Conservation (phyloP, 2,888 invertebrate species). For the Liopterus haemorrhoidalis region DNA sequence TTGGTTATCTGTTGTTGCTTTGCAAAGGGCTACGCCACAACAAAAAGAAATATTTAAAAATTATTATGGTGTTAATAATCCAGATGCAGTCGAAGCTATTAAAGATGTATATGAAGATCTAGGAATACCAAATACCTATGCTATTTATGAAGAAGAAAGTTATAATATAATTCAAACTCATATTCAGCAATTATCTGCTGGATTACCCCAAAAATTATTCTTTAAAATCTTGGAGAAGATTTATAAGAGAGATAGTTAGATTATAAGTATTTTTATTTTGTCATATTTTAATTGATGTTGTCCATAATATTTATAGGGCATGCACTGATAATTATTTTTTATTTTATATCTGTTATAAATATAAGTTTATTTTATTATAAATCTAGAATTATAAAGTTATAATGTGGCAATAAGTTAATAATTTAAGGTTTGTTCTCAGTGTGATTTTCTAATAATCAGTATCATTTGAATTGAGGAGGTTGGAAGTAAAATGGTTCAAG, state of each 20-base stretch:
- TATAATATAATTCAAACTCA: slow-evolving; percentile 75
- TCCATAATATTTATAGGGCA: no score
- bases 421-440: no score
- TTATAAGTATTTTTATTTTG: slow-evolving; percentile 14
- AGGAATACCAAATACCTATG: slow-evolving; percentile 68
- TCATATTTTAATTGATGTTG: no score
- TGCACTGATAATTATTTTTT: no score
- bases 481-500: no score
- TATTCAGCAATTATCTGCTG: slow-evolving; percentile 77
- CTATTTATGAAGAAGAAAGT: slow-evolving; percentile 76
- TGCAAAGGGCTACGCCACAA: slow-evolving; percentile 66
- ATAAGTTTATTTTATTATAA: no score
- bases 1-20: slow-evolving; percentile 87
- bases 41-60: slow-evolving; percentile 70
- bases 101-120: slow-evolving; percentile 73
- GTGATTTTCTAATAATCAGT: no score
- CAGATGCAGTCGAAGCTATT: slow-evolving; percentile 60
- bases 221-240: slow-evolving; percentile 76
- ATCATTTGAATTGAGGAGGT: no score
- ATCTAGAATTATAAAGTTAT: no score
- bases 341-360: no score
- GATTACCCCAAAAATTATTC: slow-evolving; percentile 74
- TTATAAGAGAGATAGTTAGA: slow-evolving; percentile 65
- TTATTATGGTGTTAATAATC: slow-evolving; percentile 67
- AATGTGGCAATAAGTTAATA: no score